These are phyloP conservation scores for Montipora cactus DNA, from an alignment of 64 coral and sea anemone species.

Conservation along the genomic window DNA sequence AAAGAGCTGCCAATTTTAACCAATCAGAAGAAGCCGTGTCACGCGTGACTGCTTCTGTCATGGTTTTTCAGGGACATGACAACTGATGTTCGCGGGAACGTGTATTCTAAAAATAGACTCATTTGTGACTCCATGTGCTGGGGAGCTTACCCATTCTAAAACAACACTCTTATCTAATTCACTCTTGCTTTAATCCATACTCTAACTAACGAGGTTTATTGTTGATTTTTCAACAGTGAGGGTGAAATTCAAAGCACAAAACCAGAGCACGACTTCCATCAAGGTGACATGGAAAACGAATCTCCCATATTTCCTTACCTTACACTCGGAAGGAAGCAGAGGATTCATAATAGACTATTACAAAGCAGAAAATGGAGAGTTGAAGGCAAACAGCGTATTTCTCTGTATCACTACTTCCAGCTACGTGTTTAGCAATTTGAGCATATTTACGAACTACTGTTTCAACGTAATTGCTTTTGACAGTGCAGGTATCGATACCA, in stretches of 20 bases:
- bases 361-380: background rate
- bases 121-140: too few relatives aligned
- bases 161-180: too few relatives aligned
- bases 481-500: background rate
- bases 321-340: background rate
- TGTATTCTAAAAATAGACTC: too few relatives aligned
- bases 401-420: background rate
- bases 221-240: background rate
- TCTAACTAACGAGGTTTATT: background rate
- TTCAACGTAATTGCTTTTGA: background rate
- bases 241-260: constrained; percentile 21
- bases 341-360: constrained; percentile 22
- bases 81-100: too few relatives aligned
- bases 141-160: too few relatives aligned
- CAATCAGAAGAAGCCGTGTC: too few relatives aligned
- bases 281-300: background rate
- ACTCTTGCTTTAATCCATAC: too few relatives aligned
- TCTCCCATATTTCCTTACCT: background rate
- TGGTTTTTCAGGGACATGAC: too few relatives aligned
- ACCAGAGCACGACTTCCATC: constrained; percentile 25
- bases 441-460: constrained; percentile 12
- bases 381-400: background rate
- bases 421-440: constrained; percentile 11
- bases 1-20: too few relatives aligned
- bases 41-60: too few relatives aligned